Conservation (phyloP, 2,888 invertebrate species). For the Campoplex capitator region DNA sequence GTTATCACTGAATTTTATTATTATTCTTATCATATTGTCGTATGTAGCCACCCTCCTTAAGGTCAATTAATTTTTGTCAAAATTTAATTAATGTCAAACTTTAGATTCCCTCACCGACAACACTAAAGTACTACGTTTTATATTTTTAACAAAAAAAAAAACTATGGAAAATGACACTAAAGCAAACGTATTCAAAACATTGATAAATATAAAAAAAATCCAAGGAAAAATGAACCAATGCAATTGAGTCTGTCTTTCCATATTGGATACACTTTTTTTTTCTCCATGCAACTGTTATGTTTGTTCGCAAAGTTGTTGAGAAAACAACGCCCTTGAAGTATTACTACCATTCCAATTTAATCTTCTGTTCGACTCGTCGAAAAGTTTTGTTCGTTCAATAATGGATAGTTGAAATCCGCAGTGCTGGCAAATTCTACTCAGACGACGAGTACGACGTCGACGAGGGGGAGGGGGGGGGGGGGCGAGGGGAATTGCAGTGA, state of each 20-base stretch:
- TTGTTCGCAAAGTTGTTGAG: background rate
- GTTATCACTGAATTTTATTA: too few species aligned
- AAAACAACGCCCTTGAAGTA: background rate
- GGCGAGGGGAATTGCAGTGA: background rate
- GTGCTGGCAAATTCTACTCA: conserved; percentile 55
- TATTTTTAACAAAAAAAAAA: background rate
- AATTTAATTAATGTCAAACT: too few species aligned
- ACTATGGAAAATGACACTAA: background rate
- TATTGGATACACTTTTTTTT: background rate
- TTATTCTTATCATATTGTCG: too few species aligned
- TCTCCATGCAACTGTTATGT: background rate
- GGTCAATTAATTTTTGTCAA: background rate
- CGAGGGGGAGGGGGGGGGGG: background rate
- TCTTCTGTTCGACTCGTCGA: background rate
- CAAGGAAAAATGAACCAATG: background rate
- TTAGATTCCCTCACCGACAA: too few species aligned
- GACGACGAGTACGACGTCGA: conserved; percentile 12
- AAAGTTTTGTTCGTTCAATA: background rate
- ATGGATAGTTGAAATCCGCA: conserved; percentile 22
- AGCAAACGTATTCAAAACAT: background rate
- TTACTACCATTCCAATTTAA: conserved; percentile 1
- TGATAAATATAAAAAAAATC: background rate
- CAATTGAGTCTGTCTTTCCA: background rate
- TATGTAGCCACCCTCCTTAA: background rate
- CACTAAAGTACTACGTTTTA: background rate